Conservation (phyloP, 2,113 vertebrate genomes). For the Boleophthalmus pectinirostris region DNA sequence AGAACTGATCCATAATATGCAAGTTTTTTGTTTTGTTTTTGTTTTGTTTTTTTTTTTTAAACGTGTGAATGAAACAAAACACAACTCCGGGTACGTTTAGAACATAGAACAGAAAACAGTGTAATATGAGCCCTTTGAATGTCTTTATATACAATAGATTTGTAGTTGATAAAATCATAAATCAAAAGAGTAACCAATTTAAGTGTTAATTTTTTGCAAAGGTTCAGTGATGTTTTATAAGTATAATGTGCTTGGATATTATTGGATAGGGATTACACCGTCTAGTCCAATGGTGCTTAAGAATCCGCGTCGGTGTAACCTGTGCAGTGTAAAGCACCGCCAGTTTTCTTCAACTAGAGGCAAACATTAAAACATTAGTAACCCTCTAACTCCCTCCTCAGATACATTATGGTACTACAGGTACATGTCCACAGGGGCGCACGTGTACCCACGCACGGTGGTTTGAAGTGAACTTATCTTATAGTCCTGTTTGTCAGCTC, state of each 20-base stretch:
- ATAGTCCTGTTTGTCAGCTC: conserved; percentile 16
- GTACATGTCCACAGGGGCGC: background rate
- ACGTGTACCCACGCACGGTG: conserved; percentile 4
- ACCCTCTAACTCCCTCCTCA: conserved; percentile 44
- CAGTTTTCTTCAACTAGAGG: background rate
- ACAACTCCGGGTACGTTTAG: too few species aligned
- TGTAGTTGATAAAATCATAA: background rate
- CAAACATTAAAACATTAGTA: background rate
- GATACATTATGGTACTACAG: conserved; percentile 35
- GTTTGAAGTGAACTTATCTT: conserved; percentile 30
- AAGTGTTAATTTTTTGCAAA: background rate
- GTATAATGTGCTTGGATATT: background rate
- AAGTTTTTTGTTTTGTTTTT: too few species aligned
- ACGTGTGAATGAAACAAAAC: too few species aligned
- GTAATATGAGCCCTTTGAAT: background rate
- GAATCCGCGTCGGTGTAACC: too few species aligned
- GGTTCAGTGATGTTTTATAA: too few species aligned
- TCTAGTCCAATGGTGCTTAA: too few species aligned
- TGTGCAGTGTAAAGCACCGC: background rate
- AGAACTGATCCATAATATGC: too few species aligned
- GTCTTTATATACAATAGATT: background rate
- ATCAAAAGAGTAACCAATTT: background rate
- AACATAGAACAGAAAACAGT: too few species aligned
- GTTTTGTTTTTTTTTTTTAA: too few species aligned
- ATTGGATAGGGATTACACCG: too few species aligned